These are phyloP conservation scores for Agapostemon virescens DNA, from an alignment of 2,888 invertebrate genomes.

Conservation along the genomic window DNA sequence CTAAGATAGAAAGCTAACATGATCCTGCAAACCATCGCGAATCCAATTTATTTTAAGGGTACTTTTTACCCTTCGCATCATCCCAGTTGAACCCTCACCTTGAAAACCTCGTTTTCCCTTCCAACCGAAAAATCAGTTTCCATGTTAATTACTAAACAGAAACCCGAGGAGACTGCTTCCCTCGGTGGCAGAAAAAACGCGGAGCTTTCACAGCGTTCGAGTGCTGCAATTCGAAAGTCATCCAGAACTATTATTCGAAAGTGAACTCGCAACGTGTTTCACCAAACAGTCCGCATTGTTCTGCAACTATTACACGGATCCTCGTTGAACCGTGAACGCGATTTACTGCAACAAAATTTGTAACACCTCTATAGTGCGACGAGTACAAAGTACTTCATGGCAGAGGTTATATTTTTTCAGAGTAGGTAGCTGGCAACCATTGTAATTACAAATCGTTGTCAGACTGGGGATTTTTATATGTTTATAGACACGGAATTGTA, in stretches of 20 bases:
- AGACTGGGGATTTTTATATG: no score
- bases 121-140: not conserved
- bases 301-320: not conserved
- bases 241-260: not conserved
- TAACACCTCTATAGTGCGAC: not conserved
- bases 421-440: no score
- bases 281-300: not conserved
- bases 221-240: not conserved
- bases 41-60: constrained; percentile 6
- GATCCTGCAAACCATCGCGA: not conserved
- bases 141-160: constrained; percentile 8
- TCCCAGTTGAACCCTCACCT: constrained; percentile 3
- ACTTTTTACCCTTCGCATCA: constrained; percentile 4
- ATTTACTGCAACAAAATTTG: not conserved
- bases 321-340: no score
- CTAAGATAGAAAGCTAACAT: not conserved
- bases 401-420: no score
- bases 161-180: not conserved
- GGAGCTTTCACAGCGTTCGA: not conserved
- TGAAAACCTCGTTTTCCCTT: not conserved
- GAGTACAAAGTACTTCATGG: no score
- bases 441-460: no score
- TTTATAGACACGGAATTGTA: no score
- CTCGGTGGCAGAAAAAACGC: not conserved
- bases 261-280: not conserved